Base-by-base conservation (phyloP, 2,113 vertebrate species). In the Arothron firmamentum region DNA sequence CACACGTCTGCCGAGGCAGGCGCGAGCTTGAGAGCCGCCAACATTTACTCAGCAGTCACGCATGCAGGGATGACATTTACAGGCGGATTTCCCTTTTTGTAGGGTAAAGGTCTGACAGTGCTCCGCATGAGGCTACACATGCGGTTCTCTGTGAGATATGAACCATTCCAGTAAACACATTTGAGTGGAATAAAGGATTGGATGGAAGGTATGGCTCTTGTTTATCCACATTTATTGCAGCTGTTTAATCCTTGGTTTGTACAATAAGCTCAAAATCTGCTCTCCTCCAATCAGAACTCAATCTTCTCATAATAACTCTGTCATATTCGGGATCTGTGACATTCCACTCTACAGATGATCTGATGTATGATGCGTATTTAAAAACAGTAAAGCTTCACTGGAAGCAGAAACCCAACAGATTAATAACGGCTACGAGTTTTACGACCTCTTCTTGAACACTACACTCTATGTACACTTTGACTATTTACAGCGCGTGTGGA, bases 401-500 rank as follows among this genome's bases (percentile, higher is more conserved):
- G 19, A 52, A 49, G 68, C 41, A 42, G n/a, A 42, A 28, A 47
- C 12, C 21, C 45, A 25, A 23, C 41, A 38, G 34, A 38, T 11
- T 38, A 38, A 38, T 38, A 38, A 38, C 12, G 2, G 34, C 34
- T 38, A 2, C 9, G 12, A 9, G 34, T 38, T 28, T 38, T 38
- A 38, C 34, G 34, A 25, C 21, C 31, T 10, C 15, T 28, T 2
- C 54, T 19, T 57, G 75, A 74, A 31, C 64, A 65, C 57, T 6
- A 54, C 60, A 61, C 61, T 65, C 55, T 74, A 42, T 72, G 52
- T 68, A 74, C 52, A 77, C 50, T 5, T 55, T 12, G 15, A 65
- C 49, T 85, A 85, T 82, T 82, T 85, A 77, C 80, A 84, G 73
- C 57, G 31, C 19, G 9, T 31, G 70, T 74, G 74, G 78, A 84